phyloP scores from a whole-genome alignment of 2,797 vertebrate genomes.

The Dipus sagitta region DNA sequence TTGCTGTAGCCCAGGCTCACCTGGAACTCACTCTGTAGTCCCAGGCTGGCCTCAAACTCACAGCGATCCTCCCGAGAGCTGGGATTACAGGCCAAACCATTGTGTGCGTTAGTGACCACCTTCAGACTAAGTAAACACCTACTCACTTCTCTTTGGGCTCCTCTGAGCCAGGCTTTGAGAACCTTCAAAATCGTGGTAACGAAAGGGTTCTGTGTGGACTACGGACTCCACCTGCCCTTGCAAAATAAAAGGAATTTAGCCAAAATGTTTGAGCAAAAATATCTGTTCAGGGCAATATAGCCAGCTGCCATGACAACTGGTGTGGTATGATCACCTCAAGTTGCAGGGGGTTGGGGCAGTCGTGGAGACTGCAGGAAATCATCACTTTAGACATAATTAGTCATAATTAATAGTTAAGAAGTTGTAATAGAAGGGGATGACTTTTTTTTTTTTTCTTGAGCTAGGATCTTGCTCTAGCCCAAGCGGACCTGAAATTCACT shows the following conservation, averaged over 20 bases:
- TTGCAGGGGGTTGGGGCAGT: not conserved
- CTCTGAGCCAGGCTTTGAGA: not conserved
- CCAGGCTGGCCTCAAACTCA: too few species aligned
- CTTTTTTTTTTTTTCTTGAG: not conserved
- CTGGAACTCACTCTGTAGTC: too few species aligned
- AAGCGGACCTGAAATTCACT: too few species aligned
- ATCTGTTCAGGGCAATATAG: not conserved
- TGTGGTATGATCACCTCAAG: rapidly evolving
- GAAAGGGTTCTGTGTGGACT: not conserved
- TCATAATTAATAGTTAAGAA: not conserved
- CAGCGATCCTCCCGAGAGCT: too few species aligned
- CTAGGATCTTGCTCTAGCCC: too few species aligned
- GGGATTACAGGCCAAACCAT: too few species aligned
- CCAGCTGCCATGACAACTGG: not conserved
- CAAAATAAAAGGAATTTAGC: not conserved
- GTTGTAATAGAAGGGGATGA: not conserved
- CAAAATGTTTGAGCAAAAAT: not conserved
- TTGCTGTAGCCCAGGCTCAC: too few species aligned
- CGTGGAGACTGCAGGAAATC: rapidly evolving
- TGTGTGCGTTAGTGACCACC: not conserved
- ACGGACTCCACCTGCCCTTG: not conserved
- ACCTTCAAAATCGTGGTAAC: not conserved
- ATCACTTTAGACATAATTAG: not conserved
- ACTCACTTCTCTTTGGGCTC: not conserved
- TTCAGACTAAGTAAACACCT: not conserved